Conservation (phyloP, 2,888 invertebrate genomes). For the Dryomyza anilis region DNA sequence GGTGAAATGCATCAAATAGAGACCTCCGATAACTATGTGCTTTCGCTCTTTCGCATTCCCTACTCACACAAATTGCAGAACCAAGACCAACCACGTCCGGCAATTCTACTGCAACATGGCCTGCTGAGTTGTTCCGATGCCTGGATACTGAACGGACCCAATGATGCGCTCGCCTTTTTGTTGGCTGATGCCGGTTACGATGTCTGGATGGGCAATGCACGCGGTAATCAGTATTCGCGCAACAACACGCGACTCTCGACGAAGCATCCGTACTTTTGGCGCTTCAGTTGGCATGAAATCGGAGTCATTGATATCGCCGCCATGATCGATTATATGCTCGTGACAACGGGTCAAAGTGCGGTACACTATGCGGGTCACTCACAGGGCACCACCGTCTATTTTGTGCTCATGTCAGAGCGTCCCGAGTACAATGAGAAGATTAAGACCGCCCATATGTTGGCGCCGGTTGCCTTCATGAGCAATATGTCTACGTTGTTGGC, state of each 20-base stretch:
- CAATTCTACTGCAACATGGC: conserved; percentile 63
- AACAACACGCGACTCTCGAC: conserved; percentile 36
- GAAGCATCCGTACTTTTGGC: conserved; percentile 37
- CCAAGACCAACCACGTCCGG: conserved; percentile 22
- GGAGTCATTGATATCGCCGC: conserved; percentile 65
- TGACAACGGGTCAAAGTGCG: conserved; percentile 27
- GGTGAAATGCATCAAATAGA: conserved; percentile 32
- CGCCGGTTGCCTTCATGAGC: conserved; percentile 58
- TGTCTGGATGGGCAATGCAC: conserved; percentile 47
- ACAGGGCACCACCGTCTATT: conserved; percentile 42
- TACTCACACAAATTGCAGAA: conserved; percentile 29
- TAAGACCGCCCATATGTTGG: conserved; percentile 40
- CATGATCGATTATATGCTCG: conserved; percentile 41
- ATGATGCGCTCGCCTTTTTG: conserved; percentile 32
- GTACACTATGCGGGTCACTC: conserved; percentile 47
- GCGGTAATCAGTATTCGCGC: conserved; percentile 44
- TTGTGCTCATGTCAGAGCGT: conserved; percentile 31
- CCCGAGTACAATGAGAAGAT: conserved; percentile 43
- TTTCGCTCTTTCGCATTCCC: conserved; percentile 40
- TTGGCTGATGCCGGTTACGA: conserved; percentile 47
- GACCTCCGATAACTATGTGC: conserved; percentile 36
- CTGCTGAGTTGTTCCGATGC: conserved; percentile 37
- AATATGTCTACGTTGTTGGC: conserved; percentile 49
- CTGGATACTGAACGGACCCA: conserved; percentile 34
- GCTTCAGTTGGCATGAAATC: conserved; percentile 82